A percentile compares a stretch with the other conserved stretches of the same genome.
Evolutionary conservation across 2,113 vertebrate species (phyloP).

Genomic region (Myotis lucifugus): DNA sequence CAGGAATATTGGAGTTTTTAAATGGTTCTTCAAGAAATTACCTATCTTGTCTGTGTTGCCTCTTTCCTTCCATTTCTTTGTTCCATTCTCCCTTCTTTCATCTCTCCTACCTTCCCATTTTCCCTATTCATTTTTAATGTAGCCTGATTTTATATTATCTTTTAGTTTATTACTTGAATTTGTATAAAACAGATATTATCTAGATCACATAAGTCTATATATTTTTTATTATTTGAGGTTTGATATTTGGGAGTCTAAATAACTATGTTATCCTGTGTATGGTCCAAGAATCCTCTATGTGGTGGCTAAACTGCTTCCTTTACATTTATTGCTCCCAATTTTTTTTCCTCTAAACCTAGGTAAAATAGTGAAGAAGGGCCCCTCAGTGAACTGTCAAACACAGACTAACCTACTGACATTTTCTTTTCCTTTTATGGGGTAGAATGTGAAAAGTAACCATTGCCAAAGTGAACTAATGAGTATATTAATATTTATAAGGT

Average conservation of each 20-base stretch:
- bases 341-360: neutral
- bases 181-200: neutral
- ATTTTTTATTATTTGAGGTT: neutral
- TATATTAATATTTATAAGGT: slow-evolving; percentile 75
- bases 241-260: neutral
- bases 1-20: neutral
- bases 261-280: neutral
- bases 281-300: neutral
- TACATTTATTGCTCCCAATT: neutral
- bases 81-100: neutral
- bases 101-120: neutral
- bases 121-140: neutral
- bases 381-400: neutral
- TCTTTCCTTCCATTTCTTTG: neutral
- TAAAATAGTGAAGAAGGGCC: neutral
- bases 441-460: slow-evolving; percentile 33
- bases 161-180: neutral
- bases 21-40: neutral
- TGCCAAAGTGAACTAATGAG: slow-evolving; percentile 48
- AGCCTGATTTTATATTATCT: neutral
- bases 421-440: neutral
- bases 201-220: neutral
- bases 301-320: neutral
- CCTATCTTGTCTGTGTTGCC: fast-evolving
- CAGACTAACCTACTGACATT: neutral